Evolutionary conservation across 2,888 invertebrate genomes (phyloP).

Genomic region (Pinctada fucata): DNA sequence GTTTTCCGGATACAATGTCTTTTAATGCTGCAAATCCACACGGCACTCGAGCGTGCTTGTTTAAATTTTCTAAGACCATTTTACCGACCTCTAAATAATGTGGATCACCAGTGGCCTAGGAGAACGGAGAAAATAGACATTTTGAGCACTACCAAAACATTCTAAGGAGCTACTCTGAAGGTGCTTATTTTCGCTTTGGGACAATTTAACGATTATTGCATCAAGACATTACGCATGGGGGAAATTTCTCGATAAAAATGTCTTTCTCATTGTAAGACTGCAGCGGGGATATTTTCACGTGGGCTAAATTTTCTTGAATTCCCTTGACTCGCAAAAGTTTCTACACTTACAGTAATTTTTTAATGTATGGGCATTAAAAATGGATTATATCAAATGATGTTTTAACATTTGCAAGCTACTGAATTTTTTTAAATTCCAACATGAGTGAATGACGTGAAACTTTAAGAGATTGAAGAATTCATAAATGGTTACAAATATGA

Average conservation of each 20-base stretch:
- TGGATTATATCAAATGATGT: no score
- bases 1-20: conserved; percentile 91
- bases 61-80: conserved; percentile 90
- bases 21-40: conserved; percentile 99
- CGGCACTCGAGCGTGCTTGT: conserved; percentile 92
- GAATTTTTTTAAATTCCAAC: no score
- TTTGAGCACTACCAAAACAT: not conserved
- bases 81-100: conserved; percentile 96
- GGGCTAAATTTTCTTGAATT: no score
- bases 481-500: not conserved
- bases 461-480: not conserved
- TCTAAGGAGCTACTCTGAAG: not conserved
- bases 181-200: not conserved
- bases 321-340: no score
- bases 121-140: conserved; percentile 2
- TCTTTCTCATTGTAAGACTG: no score
- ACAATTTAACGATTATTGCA: no score
- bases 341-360: no score
- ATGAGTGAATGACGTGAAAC: not conserved
- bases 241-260: no score
- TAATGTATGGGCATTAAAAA: no score
- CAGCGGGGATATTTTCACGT: no score
- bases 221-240: no score
- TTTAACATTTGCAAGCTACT: no score
- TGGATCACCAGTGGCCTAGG: conserved; percentile 92